Evolutionary conservation across 1,140 invertebrate genomes (phyloP).

Genomic region (Telenomus remus): DNA sequence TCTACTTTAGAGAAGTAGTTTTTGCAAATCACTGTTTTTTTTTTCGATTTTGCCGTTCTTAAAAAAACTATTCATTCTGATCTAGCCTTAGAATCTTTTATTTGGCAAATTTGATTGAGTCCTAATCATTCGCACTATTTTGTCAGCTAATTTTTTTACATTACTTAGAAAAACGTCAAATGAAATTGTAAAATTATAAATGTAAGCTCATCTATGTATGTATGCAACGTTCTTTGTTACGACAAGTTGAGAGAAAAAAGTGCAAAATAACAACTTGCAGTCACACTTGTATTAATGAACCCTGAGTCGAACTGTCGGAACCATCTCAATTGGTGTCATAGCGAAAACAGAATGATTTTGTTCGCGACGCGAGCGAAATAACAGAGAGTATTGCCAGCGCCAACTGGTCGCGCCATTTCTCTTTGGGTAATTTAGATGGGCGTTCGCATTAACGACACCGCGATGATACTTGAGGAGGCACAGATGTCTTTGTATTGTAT

Average conservation of each 20-base stretch:
- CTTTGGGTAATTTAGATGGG: constrained; percentile 69
- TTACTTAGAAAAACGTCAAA: constrained; percentile 4
- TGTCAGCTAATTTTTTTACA: background rate
- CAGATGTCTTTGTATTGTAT: constrained; percentile 73
- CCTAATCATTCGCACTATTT: too few species aligned
- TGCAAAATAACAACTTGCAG: constrained; percentile 13
- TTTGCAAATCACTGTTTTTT: too few species aligned
- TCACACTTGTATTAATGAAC: constrained; percentile 21
- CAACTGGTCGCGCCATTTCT: constrained; percentile 57
- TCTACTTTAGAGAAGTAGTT: too few species aligned
- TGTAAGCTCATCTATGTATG: constrained; percentile 21
- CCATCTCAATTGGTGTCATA: constrained; percentile 34
- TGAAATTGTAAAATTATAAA: background rate
- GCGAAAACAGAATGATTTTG: constrained; percentile 23
- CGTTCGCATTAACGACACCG: constrained; percentile 67
- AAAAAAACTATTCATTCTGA: too few species aligned
- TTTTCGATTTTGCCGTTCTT: too few species aligned
- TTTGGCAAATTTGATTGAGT: too few species aligned
- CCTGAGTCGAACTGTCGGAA: background rate
- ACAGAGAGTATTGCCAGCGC: constrained; percentile 40
- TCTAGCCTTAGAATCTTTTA: too few species aligned
- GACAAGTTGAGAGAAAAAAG: constrained; percentile 7
- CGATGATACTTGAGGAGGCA: constrained; percentile 62
- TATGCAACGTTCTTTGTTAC: constrained; percentile 7
- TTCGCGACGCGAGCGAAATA: constrained; percentile 32